These are phyloP conservation scores for Bovichtus diacanthus DNA, from an alignment of 2,797 vertebrate genomes.

Conservation along the genomic window DNA sequence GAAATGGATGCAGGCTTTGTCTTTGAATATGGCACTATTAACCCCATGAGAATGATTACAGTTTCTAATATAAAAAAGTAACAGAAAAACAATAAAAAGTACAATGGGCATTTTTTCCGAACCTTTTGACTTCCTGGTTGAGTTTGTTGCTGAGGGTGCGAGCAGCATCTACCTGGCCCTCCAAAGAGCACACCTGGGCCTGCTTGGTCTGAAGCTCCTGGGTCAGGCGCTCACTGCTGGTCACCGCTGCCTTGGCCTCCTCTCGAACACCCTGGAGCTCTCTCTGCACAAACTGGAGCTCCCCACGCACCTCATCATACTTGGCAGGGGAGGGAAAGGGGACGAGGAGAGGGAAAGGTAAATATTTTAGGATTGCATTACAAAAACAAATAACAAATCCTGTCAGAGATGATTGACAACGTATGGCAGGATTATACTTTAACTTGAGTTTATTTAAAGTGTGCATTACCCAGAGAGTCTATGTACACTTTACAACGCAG, in stretches of 20 bases:
- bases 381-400: background rate
- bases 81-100: background rate
- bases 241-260: slow-evolving; percentile 62
- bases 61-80: background rate
- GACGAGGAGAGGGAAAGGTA: background rate
- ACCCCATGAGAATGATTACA: background rate
- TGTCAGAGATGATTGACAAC: background rate
- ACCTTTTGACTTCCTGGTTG: slow-evolving; percentile 84
- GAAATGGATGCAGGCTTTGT: background rate
- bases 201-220: slow-evolving; percentile 86
- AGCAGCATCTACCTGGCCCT: slow-evolving; percentile 83
- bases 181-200: slow-evolving; percentile 84
- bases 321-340: slow-evolving; percentile 28
- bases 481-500: too few relatives aligned
- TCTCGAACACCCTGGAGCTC: slow-evolving; percentile 80
- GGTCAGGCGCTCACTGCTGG: slow-evolving; percentile 72
- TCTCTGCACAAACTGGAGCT: slow-evolving; percentile 77
- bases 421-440: background rate
- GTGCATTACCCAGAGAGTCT: too few relatives aligned
- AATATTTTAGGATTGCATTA: background rate
- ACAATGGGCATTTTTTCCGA: slow-evolving; percentile 16
- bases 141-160: slow-evolving; percentile 75
- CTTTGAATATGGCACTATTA: background rate
- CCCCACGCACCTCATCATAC: slow-evolving; percentile 82
- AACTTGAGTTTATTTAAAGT: too few relatives aligned